Conservation (phyloP, 1,140 invertebrate genomes). For the Cotesia typhae region DNA sequence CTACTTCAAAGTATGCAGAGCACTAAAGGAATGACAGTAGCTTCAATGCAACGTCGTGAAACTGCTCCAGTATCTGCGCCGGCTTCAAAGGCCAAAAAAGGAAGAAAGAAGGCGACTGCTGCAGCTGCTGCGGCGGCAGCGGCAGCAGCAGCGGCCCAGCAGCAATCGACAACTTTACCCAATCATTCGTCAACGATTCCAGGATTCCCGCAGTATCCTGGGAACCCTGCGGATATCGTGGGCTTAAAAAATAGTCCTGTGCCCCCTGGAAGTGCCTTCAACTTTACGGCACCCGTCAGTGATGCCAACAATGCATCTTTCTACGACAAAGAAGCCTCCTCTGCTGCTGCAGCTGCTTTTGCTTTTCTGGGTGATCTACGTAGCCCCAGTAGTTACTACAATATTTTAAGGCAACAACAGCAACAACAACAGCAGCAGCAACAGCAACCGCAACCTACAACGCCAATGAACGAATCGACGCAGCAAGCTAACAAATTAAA, state of each 20-base stretch:
- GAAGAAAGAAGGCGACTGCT: slow-evolving; percentile 48
- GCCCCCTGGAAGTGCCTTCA: slow-evolving; percentile 58
- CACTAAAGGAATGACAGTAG: slow-evolving; percentile 48
- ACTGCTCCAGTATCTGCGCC: slow-evolving; percentile 31
- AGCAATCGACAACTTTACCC: slow-evolving; percentile 29
- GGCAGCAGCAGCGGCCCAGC: no score
- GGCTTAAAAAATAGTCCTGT: slow-evolving; percentile 54
- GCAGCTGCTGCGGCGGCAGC: slow-evolving; percentile 6
- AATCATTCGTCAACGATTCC: slow-evolving; percentile 45
- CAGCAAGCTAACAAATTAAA: slow-evolving; percentile 58
- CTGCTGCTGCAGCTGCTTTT: slow-evolving; percentile 56
- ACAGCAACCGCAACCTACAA: slow-evolving; percentile 46
- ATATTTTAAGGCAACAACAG: slow-evolving; percentile 53
- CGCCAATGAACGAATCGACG: slow-evolving; percentile 44
- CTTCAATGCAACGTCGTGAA: slow-evolving; percentile 42
- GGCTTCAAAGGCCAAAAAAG: slow-evolving; percentile 51
- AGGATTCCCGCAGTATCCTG: slow-evolving; percentile 42
- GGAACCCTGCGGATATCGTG: slow-evolving; percentile 44
- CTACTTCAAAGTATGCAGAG: slow-evolving; percentile 58
- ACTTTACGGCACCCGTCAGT: slow-evolving; percentile 54
- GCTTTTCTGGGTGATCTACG: slow-evolving; percentile 61
- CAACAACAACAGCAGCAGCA: slow-evolving; percentile 57
- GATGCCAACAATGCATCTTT: slow-evolving; percentile 53
- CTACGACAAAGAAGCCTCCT: slow-evolving; percentile 59
- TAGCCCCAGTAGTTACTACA: slow-evolving; percentile 60